phyloP scores from a whole-genome alignment of 1,140 invertebrate species.

The Pseudomyrmex pallidus region DNA sequence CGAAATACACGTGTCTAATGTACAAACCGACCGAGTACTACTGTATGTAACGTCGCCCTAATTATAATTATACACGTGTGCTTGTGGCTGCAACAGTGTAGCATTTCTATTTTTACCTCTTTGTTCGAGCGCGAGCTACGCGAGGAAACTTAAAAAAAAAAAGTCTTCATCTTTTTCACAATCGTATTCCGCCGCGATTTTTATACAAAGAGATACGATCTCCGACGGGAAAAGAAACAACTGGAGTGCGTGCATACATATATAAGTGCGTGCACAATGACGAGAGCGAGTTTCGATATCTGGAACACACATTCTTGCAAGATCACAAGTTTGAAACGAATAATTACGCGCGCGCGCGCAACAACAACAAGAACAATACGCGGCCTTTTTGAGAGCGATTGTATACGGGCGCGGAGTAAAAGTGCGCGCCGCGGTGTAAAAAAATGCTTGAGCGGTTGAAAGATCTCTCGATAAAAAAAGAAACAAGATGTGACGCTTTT shows the following conservation, averaged over 20 bases:
- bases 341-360: slow-evolving; percentile 35
- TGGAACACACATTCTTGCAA: slow-evolving; percentile 38
- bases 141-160: slow-evolving; percentile 13
- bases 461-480: background rate
- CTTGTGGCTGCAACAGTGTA: slow-evolving; percentile 16
- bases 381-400: slow-evolving; percentile 20
- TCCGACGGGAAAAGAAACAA: background rate
- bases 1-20: slow-evolving; percentile 2
- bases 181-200: slow-evolving; percentile 15
- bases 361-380: slow-evolving; percentile 31
- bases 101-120: slow-evolving; percentile 41
- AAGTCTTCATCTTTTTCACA: slow-evolving; percentile 38
- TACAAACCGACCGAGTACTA: slow-evolving; percentile 22
- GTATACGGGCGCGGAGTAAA: background rate
- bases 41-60: slow-evolving; percentile 23
- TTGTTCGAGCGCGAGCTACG: slow-evolving; percentile 3
- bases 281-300: slow-evolving; percentile 40
- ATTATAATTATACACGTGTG: background rate
- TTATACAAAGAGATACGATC: slow-evolving; percentile 37
- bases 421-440: no score
- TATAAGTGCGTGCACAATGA: slow-evolving; percentile 28
- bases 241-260: no score
- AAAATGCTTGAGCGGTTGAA: background rate
- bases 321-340: slow-evolving; percentile 38
- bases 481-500: background rate